Base-by-base conservation (phyloP, 2,113 vertebrate genomes). In the Corvus hawaiiensis region DNA sequence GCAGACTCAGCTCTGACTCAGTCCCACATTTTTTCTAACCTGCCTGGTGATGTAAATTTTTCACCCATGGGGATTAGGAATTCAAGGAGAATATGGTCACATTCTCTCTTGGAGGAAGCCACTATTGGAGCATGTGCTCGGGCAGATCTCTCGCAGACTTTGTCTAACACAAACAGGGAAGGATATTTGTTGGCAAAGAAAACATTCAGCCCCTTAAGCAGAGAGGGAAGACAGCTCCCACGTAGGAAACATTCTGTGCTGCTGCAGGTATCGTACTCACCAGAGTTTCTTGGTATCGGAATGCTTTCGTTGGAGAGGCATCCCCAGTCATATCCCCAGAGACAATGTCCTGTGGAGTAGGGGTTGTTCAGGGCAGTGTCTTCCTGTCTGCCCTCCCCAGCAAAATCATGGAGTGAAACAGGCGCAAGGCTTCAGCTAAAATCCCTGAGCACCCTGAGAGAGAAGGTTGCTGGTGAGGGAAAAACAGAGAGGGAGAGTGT, bases 281-380 rank as follows among this genome's bases (percentile, higher is more conserved):
- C 99, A 99, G 97, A 92, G 98, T 99, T 94, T 98, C 98, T 68
- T 99, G 98, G 97, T 99, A 99, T 83, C 95, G 98, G 90, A 99
- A 98, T 11, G 98, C 97, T 97, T 98, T 99, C 78, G 98, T 98
- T 95, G 98, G 98, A 97, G 98, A 98, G 84, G 97, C 98, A 98
- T 98, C 98, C 97, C 98, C 98, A 98, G 98, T 98, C 98, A 99
- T 99, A 90, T 95, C 94, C 92, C 88, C 71, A 67, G 81, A 49
- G 63, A 35, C 52, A 41, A 4, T 0, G 85, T 82, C 82, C 69
- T 55, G 78, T 55, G 74, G 63, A 79, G 67, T 4, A 64, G 35
- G 37, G 35, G 23, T 3, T 77, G 17, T 32, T 88, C 76, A 93
- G 91, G 69, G 52, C 72, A 68, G 3, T 1, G 30, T 66, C 90